A percentile compares a stretch with the other conserved stretches of the same genome.
These are phyloP conservation scores for Panurus biarmicus DNA, from an alignment of 2,113 vertebrate genomes.

Conservation along the genomic window DNA sequence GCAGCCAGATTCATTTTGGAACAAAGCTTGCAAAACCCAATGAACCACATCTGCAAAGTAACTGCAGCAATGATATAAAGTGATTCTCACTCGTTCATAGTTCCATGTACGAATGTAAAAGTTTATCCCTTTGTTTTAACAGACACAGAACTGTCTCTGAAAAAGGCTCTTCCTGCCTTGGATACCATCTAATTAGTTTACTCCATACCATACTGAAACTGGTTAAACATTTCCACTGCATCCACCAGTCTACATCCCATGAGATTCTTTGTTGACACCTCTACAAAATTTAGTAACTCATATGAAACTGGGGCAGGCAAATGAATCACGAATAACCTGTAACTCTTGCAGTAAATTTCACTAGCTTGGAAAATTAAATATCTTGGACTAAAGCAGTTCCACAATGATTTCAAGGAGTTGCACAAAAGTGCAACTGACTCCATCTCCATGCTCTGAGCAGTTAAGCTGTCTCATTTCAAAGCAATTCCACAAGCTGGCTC, in stretches of 20 bases:
- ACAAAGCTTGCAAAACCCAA: slow-evolving; percentile 10
- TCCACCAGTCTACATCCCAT: not conserved
- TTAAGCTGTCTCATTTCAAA: slow-evolving; percentile 25
- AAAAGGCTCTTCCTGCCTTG: not conserved
- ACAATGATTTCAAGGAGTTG: not conserved
- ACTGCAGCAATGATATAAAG: not conserved
- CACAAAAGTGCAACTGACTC: not conserved
- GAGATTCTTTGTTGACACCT: not conserved
- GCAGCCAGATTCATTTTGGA: slow-evolving; percentile 44
- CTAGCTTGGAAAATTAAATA: slow-evolving; percentile 14
- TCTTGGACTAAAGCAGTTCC: not conserved
- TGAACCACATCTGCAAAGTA: slow-evolving; percentile 22
- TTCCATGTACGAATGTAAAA: not conserved
- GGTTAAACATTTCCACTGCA: not conserved
- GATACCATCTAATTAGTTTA: not conserved
- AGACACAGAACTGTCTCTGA: not conserved
- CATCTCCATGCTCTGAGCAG: not conserved
- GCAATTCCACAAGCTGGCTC: slow-evolving; percentile 4
- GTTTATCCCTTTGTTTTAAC: not conserved
- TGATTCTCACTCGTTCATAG: not conserved
- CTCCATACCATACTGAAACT: not conserved
- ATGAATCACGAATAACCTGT: slow-evolving; percentile 4
- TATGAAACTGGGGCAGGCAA: not conserved
- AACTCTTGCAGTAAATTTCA: slow-evolving; percentile 11
- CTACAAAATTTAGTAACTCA: not conserved